These are phyloP conservation scores for Shargacucullia verbasci DNA, from an alignment of 2,888 invertebrate genomes.

Conservation along the genomic window DNA sequence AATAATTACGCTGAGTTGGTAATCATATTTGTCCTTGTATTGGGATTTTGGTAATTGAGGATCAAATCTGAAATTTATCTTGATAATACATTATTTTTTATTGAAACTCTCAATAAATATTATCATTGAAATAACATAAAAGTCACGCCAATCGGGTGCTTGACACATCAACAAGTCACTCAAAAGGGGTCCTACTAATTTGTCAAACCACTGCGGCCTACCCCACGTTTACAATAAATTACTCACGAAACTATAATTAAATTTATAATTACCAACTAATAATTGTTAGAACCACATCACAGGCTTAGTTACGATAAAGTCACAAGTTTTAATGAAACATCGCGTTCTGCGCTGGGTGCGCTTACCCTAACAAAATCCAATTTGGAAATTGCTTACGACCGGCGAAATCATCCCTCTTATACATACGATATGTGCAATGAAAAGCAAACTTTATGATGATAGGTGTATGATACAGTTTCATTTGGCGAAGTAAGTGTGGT, in stretches of 20 bases:
- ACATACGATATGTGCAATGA: constrained; percentile 53
- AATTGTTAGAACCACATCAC: constrained; percentile 45
- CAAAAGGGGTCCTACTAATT: constrained; percentile 2
- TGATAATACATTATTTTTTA: background rate
- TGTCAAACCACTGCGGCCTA: constrained; percentile 5
- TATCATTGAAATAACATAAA: background rate
- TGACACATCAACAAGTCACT: constrained; percentile 1
- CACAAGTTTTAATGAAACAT: constrained; percentile 68
- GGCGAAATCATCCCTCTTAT: constrained; percentile 67
- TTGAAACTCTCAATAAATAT: background rate
- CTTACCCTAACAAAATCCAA: constrained; percentile 69
- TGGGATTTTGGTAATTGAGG: too few species aligned
- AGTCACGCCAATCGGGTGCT: background rate
- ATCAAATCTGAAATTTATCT: too few species aligned
- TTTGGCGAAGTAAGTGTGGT: constrained; percentile 22
- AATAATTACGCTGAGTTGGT: too few species aligned
- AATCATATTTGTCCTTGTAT: too few species aligned
- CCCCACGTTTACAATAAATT: constrained; percentile 27
- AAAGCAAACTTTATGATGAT: constrained; percentile 61
- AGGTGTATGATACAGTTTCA: constrained; percentile 55
- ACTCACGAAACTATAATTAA: constrained; percentile 49
- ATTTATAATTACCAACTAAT: constrained; percentile 52
- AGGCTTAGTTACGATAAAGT: constrained; percentile 47
- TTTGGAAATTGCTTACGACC: constrained; percentile 79
- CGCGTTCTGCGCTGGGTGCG: constrained; percentile 53